A percentile compares a stretch with the other conserved stretches of the same genome.
Evolutionary conservation across 2,113 vertebrate species (phyloP).

Genomic region (Megalops atlanticus): DNA sequence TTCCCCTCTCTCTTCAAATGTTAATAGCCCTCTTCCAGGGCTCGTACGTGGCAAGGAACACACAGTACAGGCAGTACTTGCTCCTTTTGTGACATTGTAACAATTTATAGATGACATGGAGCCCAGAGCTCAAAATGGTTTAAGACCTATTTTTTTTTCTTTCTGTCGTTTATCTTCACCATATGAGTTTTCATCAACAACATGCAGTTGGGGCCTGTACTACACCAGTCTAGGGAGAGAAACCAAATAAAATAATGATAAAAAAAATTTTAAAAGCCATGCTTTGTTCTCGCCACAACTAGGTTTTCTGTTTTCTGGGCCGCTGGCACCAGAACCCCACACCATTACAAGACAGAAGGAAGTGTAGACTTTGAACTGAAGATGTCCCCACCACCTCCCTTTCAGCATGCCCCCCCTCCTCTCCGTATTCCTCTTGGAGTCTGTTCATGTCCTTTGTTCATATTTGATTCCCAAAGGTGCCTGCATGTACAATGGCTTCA

Average conservation of each 20-base stretch:
- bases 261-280: background rate
- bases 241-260: constrained; percentile 2
- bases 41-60: constrained; percentile 37
- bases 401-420: constrained; percentile 19
- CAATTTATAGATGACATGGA: constrained; percentile 52
- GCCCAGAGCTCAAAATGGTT: constrained; percentile 25
- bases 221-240: background rate
- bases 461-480: constrained; percentile 61
- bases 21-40: constrained; percentile 60
- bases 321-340: constrained; percentile 32
- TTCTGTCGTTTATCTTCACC: constrained; percentile 10
- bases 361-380: constrained; percentile 54
- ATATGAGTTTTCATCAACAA: constrained; percentile 17
- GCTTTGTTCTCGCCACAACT: background rate
- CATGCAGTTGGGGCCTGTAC: constrained; percentile 7
- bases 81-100: constrained; percentile 46
- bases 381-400: constrained; percentile 48
- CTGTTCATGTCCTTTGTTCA: constrained; percentile 56
- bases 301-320: background rate
- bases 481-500: constrained; percentile 29
- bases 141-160: background rate
- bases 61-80: constrained; percentile 29
- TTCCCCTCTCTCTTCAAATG: constrained; percentile 58
- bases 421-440: constrained; percentile 18
- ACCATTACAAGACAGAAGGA: constrained; percentile 7